Conservation (phyloP, 1,140 invertebrate genomes). For the Mercenaria mercenaria region DNA sequence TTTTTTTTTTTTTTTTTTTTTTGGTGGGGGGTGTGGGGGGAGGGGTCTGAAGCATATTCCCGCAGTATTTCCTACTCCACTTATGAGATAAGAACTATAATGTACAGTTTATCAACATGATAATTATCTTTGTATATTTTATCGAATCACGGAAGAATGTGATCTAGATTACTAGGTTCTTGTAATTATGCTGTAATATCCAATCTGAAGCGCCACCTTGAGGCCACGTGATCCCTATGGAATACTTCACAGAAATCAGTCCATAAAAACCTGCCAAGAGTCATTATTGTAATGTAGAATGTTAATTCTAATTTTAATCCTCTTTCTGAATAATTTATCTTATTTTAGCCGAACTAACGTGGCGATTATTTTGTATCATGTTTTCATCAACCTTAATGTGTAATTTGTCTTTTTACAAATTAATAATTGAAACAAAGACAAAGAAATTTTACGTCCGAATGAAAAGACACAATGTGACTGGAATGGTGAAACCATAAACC, state of each 20-base stretch:
- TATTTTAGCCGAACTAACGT: not conserved
- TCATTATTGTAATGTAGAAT: not conserved
- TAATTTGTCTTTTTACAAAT: not conserved
- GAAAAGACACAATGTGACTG: not conserved
- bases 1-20: too few species aligned
- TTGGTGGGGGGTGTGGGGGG: too few species aligned
- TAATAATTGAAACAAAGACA: not conserved
- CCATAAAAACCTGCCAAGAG: not conserved
- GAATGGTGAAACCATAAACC: not conserved
- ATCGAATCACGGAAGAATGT: not conserved
- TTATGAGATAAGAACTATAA: too few species aligned
- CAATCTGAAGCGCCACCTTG: not conserved
- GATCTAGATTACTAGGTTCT: not conserved
- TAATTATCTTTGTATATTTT: not conserved
- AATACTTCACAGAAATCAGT: not conserved
- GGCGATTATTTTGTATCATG: not conserved
- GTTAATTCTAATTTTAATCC: conserved; percentile 5
- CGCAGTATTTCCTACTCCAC: too few species aligned
- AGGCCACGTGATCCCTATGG: not conserved
- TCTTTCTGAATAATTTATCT: not conserved
- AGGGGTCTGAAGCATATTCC: too few species aligned
- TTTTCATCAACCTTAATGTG: not conserved
- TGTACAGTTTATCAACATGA: too few species aligned
- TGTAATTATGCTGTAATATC: not conserved
- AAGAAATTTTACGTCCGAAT: not conserved